Base-by-base conservation (phyloP, 2,888 invertebrate species). In the Hyposoter dolosus region DNA sequence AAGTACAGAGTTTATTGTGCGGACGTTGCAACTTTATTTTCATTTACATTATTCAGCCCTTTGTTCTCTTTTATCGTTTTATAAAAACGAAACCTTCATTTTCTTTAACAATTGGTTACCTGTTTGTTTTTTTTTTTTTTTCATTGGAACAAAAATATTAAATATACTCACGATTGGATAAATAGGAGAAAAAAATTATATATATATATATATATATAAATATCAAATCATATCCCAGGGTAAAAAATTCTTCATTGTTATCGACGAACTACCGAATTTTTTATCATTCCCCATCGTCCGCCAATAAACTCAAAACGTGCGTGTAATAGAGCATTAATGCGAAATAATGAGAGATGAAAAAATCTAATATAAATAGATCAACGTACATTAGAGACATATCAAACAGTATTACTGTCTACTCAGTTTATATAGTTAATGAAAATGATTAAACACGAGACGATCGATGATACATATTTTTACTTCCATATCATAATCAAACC, bases 381-480 rank as follows among this genome's bases (percentile, higher is more conserved):
- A 89, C 91, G 90, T 92, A 92, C 90, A 89, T 92, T 93, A 93
- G 92, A 92, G 89, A 93, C 93, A 93, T 93, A 93, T 93, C 93
- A 93, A 93, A 90, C 93, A 93, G 93, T 93, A 93, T 93, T 93
- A 93, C 91, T 92, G 92, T 92, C 90, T 90, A 91, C 91, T 92
- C 93, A 88, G 90, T 91, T 93, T 90, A 89, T 90, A 91, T 90
- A 91, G 84, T 88, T 88, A 90, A 90, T 86, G 74, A 84, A 82
- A 76, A 65, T 12, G 12, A 71, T 50, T 12, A 74, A 50, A 23
- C n/a, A 72, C 23, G 65, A 77, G 82, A 87, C 89, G 88, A 90
- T 90, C 87, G 88, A 87, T 89, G 0, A 35, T 40, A 88, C 90
- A 91, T 91, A 92, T 93, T 91, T 90, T 91, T 88, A 89, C 88